These are phyloP conservation scores for Vidua chalybeata DNA, from an alignment of 2,113 vertebrate species.

Conservation along the genomic window DNA sequence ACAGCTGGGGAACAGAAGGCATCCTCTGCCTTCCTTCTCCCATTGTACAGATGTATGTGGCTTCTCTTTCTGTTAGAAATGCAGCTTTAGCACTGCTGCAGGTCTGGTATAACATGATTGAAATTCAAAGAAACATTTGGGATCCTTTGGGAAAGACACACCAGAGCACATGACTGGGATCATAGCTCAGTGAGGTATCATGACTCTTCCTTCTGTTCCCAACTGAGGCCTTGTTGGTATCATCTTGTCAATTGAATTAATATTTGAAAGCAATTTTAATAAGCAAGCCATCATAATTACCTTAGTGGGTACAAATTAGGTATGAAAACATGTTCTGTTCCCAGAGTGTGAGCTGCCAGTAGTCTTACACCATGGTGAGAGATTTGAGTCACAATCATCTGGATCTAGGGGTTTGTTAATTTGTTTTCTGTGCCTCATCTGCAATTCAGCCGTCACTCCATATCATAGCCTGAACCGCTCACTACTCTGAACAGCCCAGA, in stretches of 20 bases:
- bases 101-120: background rate
- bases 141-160: background rate
- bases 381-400: background rate
- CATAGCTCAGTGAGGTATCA: background rate
- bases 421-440: background rate
- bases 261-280: background rate
- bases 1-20: background rate
- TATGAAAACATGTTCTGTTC: background rate
- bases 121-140: background rate
- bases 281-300: background rate
- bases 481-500: background rate
- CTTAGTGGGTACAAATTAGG: background rate
- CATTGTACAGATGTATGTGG: background rate
- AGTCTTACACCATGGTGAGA: background rate
- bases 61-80: background rate
- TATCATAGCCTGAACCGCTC: background rate
- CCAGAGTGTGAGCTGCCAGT: background rate
- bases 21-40: background rate
- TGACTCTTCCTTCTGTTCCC: background rate
- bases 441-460: background rate
- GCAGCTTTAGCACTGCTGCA: background rate
- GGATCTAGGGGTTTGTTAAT: background rate
- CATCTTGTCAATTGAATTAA: background rate
- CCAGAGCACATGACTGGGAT: fast-evolving
- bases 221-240: background rate